Conservation (phyloP, 92 coral and sea anemone species). For the Phenganax marumi region DNA sequence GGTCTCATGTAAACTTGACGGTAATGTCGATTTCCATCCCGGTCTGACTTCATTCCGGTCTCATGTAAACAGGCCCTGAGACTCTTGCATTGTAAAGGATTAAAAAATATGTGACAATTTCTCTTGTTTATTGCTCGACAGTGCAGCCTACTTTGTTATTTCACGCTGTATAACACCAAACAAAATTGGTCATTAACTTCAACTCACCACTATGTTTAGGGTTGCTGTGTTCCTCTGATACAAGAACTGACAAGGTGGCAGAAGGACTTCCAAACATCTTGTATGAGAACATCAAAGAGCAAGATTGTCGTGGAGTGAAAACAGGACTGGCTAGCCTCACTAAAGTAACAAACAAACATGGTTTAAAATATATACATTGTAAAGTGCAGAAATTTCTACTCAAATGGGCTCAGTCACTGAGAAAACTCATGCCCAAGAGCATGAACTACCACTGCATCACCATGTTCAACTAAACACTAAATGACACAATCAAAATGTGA, state of each 20-base stretch:
- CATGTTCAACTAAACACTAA: neutral
- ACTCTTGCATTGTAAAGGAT: too few species aligned
- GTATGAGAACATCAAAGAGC: constrained; percentile 76
- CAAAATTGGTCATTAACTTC: too few species aligned
- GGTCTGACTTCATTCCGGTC: too few species aligned
- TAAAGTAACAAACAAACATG: constrained; percentile 21
- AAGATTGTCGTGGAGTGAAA: constrained; percentile 56
- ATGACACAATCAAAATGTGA: neutral
- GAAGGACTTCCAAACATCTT: constrained; percentile 82
- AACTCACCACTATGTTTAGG: constrained; percentile 3
- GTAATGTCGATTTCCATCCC: too few species aligned
- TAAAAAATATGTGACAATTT: too few species aligned
- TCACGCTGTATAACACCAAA: too few species aligned
- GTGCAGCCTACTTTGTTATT: too few species aligned
- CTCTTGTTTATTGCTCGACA: too few species aligned
- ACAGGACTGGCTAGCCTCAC: constrained; percentile 69
- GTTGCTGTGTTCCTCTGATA: constrained; percentile 28
- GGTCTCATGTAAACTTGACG: too few species aligned
- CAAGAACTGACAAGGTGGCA: constrained; percentile 67
- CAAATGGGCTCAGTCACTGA: neutral
- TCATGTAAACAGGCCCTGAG: too few species aligned
- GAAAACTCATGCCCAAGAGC: neutral
- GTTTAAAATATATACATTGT: neutral
- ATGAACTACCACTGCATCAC: neutral
- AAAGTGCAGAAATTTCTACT: too few species aligned